These are phyloP conservation scores for Enteromius paludinosus DNA, from an alignment of 2,797 vertebrate species.

Conservation along the genomic window DNA sequence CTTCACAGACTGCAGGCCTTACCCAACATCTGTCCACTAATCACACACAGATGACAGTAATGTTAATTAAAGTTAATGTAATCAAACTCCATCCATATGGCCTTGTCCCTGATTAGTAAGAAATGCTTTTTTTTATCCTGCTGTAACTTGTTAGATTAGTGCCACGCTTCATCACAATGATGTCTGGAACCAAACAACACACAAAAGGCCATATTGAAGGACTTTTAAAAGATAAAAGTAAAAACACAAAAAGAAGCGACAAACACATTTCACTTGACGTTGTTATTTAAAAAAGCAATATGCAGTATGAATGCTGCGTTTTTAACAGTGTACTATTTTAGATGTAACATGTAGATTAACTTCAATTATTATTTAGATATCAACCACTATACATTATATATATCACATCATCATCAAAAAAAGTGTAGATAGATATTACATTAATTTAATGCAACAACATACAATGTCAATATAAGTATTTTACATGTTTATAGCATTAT, in stretches of 20 bases:
- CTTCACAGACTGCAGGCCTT: conserved; percentile 54
- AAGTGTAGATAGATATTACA: too few species aligned
- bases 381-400: too few species aligned
- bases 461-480: too few species aligned
- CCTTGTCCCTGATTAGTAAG: conserved; percentile 63
- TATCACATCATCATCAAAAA: too few species aligned
- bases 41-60: conserved; percentile 68
- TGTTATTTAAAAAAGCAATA: background rate
- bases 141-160: conserved; percentile 64
- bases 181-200: conserved; percentile 27
- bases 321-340: background rate
- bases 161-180: conserved; percentile 41
- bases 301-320: background rate
- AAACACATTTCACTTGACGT: background rate
- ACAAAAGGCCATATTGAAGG: background rate
- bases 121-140: conserved; percentile 62
- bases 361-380: background rate
- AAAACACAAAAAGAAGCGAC: background rate
- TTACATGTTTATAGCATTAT: too few species aligned
- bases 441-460: too few species aligned
- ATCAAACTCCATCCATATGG: conserved; percentile 70
- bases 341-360: background rate
- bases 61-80: conserved; percentile 74
- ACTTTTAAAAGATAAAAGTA: conserved; percentile 16
- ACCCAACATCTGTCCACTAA: conserved; percentile 72